Evolutionary conservation across 1,140 invertebrate species (phyloP).

Genomic region (Hylyphantes graminicola): DNA sequence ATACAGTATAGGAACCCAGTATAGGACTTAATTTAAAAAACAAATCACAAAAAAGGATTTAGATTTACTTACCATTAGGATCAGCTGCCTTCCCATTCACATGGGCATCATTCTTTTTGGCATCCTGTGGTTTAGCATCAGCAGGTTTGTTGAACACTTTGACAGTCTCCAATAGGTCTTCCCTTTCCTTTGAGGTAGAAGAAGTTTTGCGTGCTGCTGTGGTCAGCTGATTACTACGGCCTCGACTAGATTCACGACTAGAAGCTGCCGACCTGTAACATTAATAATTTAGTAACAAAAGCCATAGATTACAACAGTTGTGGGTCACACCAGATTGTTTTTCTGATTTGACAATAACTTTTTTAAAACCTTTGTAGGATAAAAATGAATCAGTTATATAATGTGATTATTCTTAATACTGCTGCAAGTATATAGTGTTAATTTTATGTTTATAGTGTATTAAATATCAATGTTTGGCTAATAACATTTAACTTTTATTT

Average conservation of each 20-base stretch:
- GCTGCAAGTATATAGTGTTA: too few species aligned
- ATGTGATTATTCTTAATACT: too few species aligned
- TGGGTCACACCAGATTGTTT: too few species aligned
- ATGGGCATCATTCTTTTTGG: neutral
- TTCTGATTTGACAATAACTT: too few species aligned
- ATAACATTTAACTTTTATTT: neutral
- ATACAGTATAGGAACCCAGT: too few species aligned
- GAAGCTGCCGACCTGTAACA: constrained; percentile 49
- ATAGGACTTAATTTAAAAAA: too few species aligned
- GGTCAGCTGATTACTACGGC: constrained; percentile 29
- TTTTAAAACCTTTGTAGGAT: too few species aligned
- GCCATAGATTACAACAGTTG: too few species aligned
- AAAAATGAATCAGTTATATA: too few species aligned
- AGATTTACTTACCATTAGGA: constrained; percentile 6
- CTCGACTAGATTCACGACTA: constrained; percentile 59
- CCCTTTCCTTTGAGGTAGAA: constrained; percentile 50
- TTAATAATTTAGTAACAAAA: too few species aligned
- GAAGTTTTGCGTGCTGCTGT: constrained; percentile 45
- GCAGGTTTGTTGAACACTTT: neutral
- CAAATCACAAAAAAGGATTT: neutral
- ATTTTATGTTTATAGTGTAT: too few species aligned
- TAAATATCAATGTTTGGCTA: too few species aligned
- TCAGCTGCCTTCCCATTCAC: constrained; percentile 26
- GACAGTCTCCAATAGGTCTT: constrained; percentile 10
- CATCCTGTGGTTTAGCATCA: neutral